Evolutionary conservation across 2,113 vertebrate genomes (phyloP).

Genomic region (Ginglymostoma cirratum): DNA sequence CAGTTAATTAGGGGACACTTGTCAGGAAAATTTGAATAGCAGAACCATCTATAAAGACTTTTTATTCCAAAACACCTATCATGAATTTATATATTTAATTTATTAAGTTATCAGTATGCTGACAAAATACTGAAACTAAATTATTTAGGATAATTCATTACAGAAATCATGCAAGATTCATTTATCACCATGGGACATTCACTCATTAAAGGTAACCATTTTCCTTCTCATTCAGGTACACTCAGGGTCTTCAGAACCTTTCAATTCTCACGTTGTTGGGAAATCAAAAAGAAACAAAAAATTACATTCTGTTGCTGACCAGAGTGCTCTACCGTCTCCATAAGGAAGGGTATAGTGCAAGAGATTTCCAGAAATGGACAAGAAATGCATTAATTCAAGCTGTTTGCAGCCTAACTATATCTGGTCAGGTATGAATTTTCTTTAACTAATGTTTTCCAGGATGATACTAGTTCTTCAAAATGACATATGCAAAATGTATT

Average conservation of each 20-base stretch:
- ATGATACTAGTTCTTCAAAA: not conserved
- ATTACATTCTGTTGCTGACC: slow-evolving; percentile 57
- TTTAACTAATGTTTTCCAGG: not conserved
- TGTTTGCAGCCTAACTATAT: slow-evolving; percentile 46
- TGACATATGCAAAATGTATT: not conserved
- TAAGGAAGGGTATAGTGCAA: slow-evolving; percentile 42
- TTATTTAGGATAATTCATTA: not conserved
- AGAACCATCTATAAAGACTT: not conserved
- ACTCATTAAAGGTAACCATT: not conserved
- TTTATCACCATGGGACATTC: not conserved
- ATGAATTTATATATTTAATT: not conserved
- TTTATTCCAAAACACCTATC: not conserved
- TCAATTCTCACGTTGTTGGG: slow-evolving; percentile 54
- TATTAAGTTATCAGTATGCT: not conserved
- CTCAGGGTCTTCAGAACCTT: slow-evolving; percentile 56
- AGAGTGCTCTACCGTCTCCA: slow-evolving; percentile 56
- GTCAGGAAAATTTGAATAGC: not conserved
- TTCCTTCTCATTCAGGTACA: slow-evolving; percentile 50
- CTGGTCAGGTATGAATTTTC: slow-evolving; percentile 52
- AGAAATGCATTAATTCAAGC: slow-evolving; percentile 56
- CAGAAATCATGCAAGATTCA: not conserved
- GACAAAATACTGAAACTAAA: not conserved
- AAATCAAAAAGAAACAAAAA: slow-evolving; percentile 53
- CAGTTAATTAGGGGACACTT: not conserved
- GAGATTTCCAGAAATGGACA: slow-evolving; percentile 46